Percentiles rank a stretch among this genome's conserved stretches.
phyloP scores from a whole-genome alignment of 2,113 vertebrate genomes.

The Gadus macrocephalus region DNA sequence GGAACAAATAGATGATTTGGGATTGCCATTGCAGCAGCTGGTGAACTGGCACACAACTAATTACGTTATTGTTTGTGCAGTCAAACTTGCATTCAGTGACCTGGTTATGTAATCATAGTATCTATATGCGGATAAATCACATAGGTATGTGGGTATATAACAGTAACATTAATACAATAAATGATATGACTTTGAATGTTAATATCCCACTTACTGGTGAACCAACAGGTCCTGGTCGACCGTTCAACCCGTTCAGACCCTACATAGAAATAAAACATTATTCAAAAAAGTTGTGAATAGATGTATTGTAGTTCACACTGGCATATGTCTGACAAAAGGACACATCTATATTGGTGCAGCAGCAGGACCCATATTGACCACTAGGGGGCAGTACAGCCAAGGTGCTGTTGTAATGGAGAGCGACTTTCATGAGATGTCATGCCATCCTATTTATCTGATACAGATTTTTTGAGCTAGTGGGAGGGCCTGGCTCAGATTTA shows the following conservation, averaged over 20 bases:
- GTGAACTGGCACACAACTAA: no score
- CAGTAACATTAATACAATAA: not conserved
- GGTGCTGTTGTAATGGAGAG: not conserved
- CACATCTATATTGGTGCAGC: not conserved
- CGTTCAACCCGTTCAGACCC: conserved; percentile 74
- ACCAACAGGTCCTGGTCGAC: conserved; percentile 70
- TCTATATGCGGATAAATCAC: no score
- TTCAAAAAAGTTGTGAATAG: not conserved
- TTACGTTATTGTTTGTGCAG: no score
- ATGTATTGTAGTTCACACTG: not conserved
- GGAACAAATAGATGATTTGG: no score
- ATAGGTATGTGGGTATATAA: no score
- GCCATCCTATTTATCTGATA: no score
- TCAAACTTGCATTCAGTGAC: no score
- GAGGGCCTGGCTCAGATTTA: no score
- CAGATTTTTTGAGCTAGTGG: no score
- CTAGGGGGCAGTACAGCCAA: conserved; percentile 32
- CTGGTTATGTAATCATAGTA: no score
- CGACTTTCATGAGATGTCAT: no score
- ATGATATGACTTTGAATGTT: not conserved
- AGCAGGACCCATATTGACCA: conserved; percentile 6
- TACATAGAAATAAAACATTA: conserved; percentile 37
- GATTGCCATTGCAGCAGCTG: no score
- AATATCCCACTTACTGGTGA: conserved; percentile 67
- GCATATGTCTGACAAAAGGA: not conserved